Conservation (phyloP, 2,797 vertebrate species). For the Rhinophrynus dorsalis region DNA sequence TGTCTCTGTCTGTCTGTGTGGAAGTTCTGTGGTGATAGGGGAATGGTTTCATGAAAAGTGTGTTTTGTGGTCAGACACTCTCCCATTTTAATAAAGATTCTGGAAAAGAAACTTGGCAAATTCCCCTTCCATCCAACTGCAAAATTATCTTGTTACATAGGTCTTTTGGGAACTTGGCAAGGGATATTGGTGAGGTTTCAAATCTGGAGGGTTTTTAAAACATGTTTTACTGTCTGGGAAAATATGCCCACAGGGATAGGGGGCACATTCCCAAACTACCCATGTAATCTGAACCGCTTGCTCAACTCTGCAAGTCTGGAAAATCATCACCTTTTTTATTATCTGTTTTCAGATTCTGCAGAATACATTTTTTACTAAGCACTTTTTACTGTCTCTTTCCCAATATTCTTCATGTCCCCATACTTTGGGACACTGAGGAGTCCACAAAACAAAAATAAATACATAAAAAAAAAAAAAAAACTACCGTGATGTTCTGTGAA, state of each 20-base stretch:
- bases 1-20: neutral
- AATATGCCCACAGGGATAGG: slow-evolving; percentile 14
- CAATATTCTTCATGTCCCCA: too few species aligned
- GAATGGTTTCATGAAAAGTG: slow-evolving; percentile 20
- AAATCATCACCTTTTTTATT: too few species aligned
- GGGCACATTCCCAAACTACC: slow-evolving; percentile 6
- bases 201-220: slow-evolving; percentile 10
- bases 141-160: slow-evolving; percentile 35
- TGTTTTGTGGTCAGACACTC: slow-evolving; percentile 32
- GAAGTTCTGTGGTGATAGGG: slow-evolving; percentile 14
- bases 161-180: slow-evolving; percentile 29
- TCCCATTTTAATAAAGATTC: slow-evolving; percentile 24
- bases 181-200: slow-evolving; percentile 13
- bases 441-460: too few species aligned
- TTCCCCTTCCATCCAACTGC: slow-evolving; percentile 19
- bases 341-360: too few species aligned
- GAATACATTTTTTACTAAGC: too few species aligned
- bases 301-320: neutral
- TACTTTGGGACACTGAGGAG: too few species aligned
- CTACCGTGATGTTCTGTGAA: too few species aligned
- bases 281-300: slow-evolving; percentile 2
- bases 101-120: slow-evolving; percentile 27
- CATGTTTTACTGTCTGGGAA: slow-evolving; percentile 28
- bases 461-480: too few species aligned
- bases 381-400: neutral